phyloP scores from a whole-genome alignment of 1,140 invertebrate species.

The Halyomorpha halys region DNA sequence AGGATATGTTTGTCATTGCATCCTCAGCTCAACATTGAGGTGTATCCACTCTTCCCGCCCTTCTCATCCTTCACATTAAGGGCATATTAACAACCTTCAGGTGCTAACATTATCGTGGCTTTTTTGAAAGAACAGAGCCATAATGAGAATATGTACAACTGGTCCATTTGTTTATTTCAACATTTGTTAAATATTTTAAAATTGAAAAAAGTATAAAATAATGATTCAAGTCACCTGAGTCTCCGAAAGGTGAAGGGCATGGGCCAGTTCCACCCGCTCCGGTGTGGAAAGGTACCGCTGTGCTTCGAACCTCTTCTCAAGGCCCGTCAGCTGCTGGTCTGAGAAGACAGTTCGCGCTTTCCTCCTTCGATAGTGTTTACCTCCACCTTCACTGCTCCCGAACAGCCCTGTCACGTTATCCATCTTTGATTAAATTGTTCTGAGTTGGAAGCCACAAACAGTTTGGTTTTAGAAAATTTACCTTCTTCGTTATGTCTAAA shows the following conservation, averaged over 20 bases:
- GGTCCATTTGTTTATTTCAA: too few relatives aligned
- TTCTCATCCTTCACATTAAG: too few relatives aligned
- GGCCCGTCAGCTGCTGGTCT: slow-evolving; percentile 86
- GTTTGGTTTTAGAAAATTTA: too few relatives aligned
- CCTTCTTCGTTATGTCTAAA: too few relatives aligned
- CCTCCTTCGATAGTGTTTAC: slow-evolving; percentile 76
- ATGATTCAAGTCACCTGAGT: slow-evolving; percentile 76
- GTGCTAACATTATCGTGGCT: background rate
- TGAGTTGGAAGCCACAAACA: too few relatives aligned
- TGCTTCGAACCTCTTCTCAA: slow-evolving; percentile 90
- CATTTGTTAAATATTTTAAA: too few relatives aligned
- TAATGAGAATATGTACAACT: too few relatives aligned
- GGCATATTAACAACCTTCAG: too few relatives aligned
- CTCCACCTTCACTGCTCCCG: slow-evolving; percentile 42
- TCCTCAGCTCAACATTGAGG: too few relatives aligned
- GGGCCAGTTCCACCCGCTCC: slow-evolving; percentile 88
- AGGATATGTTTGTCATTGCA: too few relatives aligned
- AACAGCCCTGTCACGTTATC: slow-evolving; percentile 43
- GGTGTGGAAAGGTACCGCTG: slow-evolving; percentile 96
- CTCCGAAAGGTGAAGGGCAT: slow-evolving; percentile 83
- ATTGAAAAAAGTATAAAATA: too few relatives aligned
- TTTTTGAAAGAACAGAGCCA: background rate
- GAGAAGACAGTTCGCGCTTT: slow-evolving; percentile 97
- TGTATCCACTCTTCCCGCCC: too few relatives aligned
- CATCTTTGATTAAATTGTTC: background rate